Conservation (phyloP, 2,797 vertebrate species). For the Vireo griseus region DNA sequence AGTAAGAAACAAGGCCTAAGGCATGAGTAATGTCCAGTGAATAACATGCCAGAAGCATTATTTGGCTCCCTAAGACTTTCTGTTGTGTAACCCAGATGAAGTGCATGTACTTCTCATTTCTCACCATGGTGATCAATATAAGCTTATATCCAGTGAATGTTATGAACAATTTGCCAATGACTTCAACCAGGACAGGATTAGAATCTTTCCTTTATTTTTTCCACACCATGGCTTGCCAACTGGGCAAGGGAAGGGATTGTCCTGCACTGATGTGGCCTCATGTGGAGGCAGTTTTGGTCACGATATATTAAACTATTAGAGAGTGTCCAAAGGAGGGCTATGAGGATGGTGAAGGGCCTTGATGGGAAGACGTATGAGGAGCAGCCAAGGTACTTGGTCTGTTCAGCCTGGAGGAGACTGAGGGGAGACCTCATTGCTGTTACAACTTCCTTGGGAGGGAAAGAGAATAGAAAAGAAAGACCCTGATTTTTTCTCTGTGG, state of each 20-base stretch:
- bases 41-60: neutral
- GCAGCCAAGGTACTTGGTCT: neutral
- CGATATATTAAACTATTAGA: neutral
- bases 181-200: neutral
- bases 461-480: neutral
- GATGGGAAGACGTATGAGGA: neutral
- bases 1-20: neutral
- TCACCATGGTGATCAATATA: neutral
- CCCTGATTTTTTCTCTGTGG: neutral
- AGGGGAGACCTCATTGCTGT: neutral
- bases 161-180: neutral
- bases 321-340: neutral
- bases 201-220: neutral
- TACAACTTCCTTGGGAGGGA: accelerated
- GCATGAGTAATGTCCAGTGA: neutral
- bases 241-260: neutral
- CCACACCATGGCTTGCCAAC: neutral
- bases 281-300: neutral
- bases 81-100: neutral
- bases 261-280: neutral
- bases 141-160: neutral
- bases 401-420: neutral
- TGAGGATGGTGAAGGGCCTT: neutral
- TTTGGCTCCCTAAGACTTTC: neutral
- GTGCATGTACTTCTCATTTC: slow-evolving; percentile 5